A percentile compares a stretch with the other conserved stretches of the same genome.
Evolutionary conservation across 1,140 invertebrate species (phyloP).

Genomic region (Trialeurodes vaporariorum): DNA sequence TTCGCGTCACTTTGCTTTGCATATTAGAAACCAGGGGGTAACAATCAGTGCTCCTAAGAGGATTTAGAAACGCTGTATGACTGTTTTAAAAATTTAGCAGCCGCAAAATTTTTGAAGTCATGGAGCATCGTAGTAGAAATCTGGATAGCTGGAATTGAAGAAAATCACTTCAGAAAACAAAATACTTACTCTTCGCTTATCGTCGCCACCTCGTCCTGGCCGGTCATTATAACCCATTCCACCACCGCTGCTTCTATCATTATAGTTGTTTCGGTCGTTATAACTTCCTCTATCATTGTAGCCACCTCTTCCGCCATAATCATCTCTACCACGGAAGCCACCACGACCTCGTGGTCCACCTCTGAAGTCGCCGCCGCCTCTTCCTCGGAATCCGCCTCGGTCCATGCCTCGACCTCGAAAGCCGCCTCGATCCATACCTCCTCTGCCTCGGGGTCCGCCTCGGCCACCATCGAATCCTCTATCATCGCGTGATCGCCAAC

Average conservation of each 20-base stretch:
- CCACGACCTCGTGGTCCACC: not conserved
- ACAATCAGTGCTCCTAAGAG: too few relatives aligned
- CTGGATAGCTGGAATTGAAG: too few relatives aligned
- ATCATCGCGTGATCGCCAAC: not conserved
- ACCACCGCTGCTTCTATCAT: not conserved
- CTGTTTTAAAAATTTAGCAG: too few relatives aligned
- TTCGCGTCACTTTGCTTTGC: too few relatives aligned
- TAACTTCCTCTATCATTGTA: not conserved
- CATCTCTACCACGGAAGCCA: not conserved
- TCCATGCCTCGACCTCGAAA: not conserved
- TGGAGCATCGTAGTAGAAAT: too few relatives aligned
- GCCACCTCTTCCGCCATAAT: not conserved
- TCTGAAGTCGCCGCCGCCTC: not conserved
- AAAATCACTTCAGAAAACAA: too few relatives aligned
- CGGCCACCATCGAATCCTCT: not conserved
- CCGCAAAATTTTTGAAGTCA: too few relatives aligned
- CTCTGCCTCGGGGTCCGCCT: not conserved
- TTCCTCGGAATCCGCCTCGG: not conserved
- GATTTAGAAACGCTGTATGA: too few relatives aligned
- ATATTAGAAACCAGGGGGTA: too few relatives aligned
- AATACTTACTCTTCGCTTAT: not conserved
- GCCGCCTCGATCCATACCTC: not conserved
- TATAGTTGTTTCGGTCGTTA: not conserved
- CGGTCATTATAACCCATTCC: not conserved
- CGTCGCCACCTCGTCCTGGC: not conserved